Base-by-base conservation (phyloP, 2,888 invertebrate species). In the Andrena dorsata region DNA sequence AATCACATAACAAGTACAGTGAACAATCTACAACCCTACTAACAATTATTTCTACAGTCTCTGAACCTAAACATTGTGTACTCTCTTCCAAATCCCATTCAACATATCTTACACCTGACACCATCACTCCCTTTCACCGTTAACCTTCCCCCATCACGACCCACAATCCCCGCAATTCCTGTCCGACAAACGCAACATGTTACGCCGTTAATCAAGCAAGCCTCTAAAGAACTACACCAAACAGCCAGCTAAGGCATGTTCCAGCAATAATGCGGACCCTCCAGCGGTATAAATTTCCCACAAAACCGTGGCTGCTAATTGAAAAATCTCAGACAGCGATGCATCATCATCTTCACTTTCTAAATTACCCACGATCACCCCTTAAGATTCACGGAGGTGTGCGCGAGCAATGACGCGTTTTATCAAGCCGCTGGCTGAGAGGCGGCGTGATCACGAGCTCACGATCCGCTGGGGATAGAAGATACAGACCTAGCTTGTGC, bases 361-460 rank as follows among this genome's bases (percentile, higher is more conserved):
- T 83, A 83, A 83, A 83, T 83, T 82, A 83, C 72, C 83, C 68
- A 63, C 61, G n/a, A 30, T 35, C 61, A 69, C 51, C 66, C 69
- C 51, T 47, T 23, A 35, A 32, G 58, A 53, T 30, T 47, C 20
- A 23, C 61, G 35, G 49, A 56, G 82, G 83, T 82, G 83, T 82
- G 83, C 66, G 71, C 77, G 74, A 83, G 83, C 82, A 75, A 71
- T 78, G 77, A 83, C 83, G 84, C 83, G 80, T 80, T 41, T 41
- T 83, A 84, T 79, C 87, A 89, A 84, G 82, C 73, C 56, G 56
- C 23, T 56, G 68, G 65, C 65, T 41, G 63, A 76, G 82, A 70
- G 84, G 63, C 74, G 60, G 76, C 73, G 47, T 64, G 78, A 89
- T 88, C 86, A 89, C 89, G 88, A 88, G 85, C 80, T 84, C 84